phyloP scores from a whole-genome alignment of 2,888 invertebrate species.

The Cephus rjabovi region DNA sequence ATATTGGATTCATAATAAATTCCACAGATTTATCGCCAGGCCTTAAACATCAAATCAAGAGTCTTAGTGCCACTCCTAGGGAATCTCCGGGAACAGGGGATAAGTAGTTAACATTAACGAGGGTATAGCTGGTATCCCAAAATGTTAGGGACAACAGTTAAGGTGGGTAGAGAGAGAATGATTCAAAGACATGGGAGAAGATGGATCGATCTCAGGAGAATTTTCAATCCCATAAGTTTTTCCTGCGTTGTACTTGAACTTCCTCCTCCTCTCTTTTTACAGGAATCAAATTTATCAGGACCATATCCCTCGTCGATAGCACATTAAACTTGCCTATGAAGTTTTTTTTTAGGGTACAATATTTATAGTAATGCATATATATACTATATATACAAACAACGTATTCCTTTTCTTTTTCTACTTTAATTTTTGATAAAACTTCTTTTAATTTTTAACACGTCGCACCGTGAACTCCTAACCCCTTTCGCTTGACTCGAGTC shows the following conservation, averaged over 20 bases:
- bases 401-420: not conserved
- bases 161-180: not conserved
- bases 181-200: not conserved
- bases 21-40: not conserved
- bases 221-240: not conserved
- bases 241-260: not conserved
- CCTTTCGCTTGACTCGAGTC: not conserved
- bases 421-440: not conserved
- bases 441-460: not conserved
- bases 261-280: not conserved
- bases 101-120: not conserved
- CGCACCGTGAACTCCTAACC: not conserved
- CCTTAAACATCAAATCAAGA: not conserved
- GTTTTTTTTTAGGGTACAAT: not conserved
- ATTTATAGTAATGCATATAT: not conserved
- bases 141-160: not conserved
- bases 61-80: not conserved
- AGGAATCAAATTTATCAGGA: not conserved
- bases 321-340: not conserved
- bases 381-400: not conserved
- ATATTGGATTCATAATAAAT: not conserved
- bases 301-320: not conserved
- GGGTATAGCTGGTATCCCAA: not conserved
- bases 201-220: not conserved
- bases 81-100: not conserved